These are phyloP conservation scores for Nilaparvata lugens DNA, from an alignment of 1,140 invertebrate species.

Conservation along the genomic window DNA sequence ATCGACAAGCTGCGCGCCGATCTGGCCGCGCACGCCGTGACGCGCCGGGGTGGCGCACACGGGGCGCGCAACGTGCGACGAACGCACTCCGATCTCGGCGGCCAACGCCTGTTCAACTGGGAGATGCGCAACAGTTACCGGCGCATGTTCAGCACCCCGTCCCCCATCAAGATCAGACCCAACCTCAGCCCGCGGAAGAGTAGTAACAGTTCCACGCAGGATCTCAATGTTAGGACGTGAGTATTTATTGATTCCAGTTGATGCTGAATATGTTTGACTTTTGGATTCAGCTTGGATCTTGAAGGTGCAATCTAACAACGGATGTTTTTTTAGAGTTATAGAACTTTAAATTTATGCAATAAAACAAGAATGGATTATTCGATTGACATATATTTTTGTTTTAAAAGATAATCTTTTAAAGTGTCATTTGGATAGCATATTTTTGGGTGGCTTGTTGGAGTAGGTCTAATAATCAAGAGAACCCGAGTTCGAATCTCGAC, in stretches of 20 bases:
- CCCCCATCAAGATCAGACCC: conserved; percentile 47
- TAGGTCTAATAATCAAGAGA: too few species aligned
- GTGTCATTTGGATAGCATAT: too few species aligned
- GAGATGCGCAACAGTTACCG: conserved; percentile 42
- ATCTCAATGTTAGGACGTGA: not conserved
- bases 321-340: too few species aligned
- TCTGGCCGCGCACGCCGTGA: conserved; percentile 38
- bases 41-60: conserved; percentile 31
- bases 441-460: too few species aligned
- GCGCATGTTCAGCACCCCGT: conserved; percentile 49
- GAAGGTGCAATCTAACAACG: too few species aligned
- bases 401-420: too few species aligned
- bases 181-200: conserved; percentile 41
- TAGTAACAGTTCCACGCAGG: not conserved
- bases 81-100: conserved; percentile 50
- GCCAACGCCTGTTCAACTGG: conserved; percentile 46
- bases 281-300: too few species aligned
- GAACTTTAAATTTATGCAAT: too few species aligned
- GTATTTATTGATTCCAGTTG: not conserved
- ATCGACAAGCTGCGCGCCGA: conserved; percentile 51
- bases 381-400: too few species aligned
- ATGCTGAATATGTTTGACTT: too few species aligned
- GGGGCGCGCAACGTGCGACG: conserved; percentile 43
- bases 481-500: too few species aligned
- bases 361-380: too few species aligned